Conservation (phyloP, 2,888 invertebrate species). For the Oscheius sp. region DNA sequence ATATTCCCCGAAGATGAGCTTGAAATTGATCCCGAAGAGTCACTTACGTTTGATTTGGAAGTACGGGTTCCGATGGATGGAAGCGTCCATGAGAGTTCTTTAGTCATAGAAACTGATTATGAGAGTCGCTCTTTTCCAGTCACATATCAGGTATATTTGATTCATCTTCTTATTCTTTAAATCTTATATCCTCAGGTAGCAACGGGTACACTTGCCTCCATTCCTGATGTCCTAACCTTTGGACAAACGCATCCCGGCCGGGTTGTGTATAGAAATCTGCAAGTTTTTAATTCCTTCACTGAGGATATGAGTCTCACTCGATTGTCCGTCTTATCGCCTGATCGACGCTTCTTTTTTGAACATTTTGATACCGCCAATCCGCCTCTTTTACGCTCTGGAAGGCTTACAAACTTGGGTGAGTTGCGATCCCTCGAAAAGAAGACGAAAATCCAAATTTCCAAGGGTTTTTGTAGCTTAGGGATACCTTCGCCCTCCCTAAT, state of each 20-base stretch:
- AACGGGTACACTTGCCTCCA: conserved; percentile 77
- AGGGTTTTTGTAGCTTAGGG: neutral
- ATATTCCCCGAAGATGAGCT: conserved; percentile 49
- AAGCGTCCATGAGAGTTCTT: conserved; percentile 28
- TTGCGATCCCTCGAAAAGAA: conserved; percentile 73
- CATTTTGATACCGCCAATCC: conserved; percentile 70
- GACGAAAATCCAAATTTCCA: neutral
- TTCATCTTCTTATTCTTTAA: neutral
- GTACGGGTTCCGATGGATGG: conserved; percentile 78
- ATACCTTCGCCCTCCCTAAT: neutral
- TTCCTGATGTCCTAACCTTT: conserved; percentile 75
- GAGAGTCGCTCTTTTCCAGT: conserved; percentile 45
- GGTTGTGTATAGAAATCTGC: conserved; percentile 49
- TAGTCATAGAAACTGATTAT: conserved; percentile 44
- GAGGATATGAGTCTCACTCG: conserved; percentile 79
- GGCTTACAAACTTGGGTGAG: conserved; percentile 74
- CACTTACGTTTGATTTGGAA: conserved; percentile 80
- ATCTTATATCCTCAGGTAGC: conserved; percentile 31
- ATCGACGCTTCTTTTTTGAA: conserved; percentile 76
- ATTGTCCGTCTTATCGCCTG: conserved; percentile 77
- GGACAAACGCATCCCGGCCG: conserved; percentile 53
- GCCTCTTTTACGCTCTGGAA: conserved; percentile 65
- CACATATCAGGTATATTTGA: conserved; percentile 33
- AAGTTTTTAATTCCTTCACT: conserved; percentile 65
- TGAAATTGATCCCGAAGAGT: conserved; percentile 66